Evolutionary conservation across 2,113 vertebrate genomes (phyloP).

Genomic region (Poeciliopsis prolifica): DNA sequence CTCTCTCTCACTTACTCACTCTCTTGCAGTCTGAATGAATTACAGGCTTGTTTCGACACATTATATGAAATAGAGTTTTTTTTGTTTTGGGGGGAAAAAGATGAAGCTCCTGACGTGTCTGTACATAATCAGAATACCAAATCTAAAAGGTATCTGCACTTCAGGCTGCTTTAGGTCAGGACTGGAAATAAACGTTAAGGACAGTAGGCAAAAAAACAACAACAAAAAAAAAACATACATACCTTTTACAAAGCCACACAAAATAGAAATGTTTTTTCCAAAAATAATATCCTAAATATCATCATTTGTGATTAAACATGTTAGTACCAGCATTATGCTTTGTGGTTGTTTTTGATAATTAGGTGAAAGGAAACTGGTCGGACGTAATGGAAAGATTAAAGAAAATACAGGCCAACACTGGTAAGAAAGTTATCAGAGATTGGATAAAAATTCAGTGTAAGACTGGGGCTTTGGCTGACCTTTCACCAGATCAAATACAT

Average conservation of each 20-base stretch:
- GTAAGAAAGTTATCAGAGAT: too few species aligned
- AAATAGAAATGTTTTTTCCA: not conserved
- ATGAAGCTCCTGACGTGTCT: not conserved
- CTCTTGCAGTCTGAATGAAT: not conserved
- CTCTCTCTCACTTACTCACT: not conserved
- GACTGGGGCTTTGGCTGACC: too few species aligned
- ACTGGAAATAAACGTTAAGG: constrained; percentile 10
- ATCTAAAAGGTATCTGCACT: constrained; percentile 46
- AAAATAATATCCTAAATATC: too few species aligned
- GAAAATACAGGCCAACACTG: not conserved
- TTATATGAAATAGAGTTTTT: not conserved
- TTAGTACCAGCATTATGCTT: not conserved
- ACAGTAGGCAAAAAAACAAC: not conserved
- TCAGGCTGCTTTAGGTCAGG: constrained; percentile 17
- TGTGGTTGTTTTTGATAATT: not conserved
- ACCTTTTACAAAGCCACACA: not conserved
- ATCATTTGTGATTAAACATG: not conserved
- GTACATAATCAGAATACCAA: too few species aligned
- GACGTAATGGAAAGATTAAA: not conserved
- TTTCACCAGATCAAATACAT: not conserved
- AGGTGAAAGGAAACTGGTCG: not conserved
- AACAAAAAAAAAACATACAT: not conserved
- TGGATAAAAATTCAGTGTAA: not conserved
- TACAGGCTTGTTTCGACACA: not conserved
- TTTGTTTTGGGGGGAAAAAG: too few species aligned